phyloP scores from a whole-genome alignment of 2,113 vertebrate species.

The crab-eating macaque (Macaca fascicularis) region T2T-MFA8v1.1 NC_088376.1:109435501-109436000 shows the following conservation, averaged over 20 bases:
- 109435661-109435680: too few relatives aligned
- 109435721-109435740: neutral
- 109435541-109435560: too few relatives aligned
- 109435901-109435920: neutral
- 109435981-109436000: neutral
- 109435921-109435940: neutral
- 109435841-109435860: neutral
- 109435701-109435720: neutral
- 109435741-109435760: neutral
- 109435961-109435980: neutral
- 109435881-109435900: neutral
- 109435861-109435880: neutral
- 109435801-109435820: neutral
- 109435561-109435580: too few relatives aligned
- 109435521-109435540: neutral
- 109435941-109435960: rapidly evolving
- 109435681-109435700: neutral
- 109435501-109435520: neutral
- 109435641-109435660: too few relatives aligned
- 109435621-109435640: too few relatives aligned
- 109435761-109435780: neutral
- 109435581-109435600: too few relatives aligned
- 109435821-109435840: neutral
- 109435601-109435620: too few relatives aligned
- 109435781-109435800: neutral